These are phyloP conservation scores for Rhopilema esculentum DNA, from an alignment of 30 jellyfish, hydroid and myxozoan species.

Conservation along the genomic window DNA sequence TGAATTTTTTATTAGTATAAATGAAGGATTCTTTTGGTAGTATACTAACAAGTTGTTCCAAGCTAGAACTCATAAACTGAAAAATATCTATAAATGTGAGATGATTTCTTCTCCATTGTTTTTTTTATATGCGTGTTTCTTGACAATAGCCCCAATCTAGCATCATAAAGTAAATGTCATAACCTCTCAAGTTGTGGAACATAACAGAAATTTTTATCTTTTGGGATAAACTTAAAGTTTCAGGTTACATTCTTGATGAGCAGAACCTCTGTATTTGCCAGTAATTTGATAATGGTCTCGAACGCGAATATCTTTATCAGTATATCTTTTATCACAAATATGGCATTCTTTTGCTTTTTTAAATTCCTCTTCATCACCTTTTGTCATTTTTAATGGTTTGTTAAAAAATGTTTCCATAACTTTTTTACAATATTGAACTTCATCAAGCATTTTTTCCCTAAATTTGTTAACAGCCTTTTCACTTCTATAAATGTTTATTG, in stretches of 20 bases:
- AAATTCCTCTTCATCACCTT: conserved; percentile 34
- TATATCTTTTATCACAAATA: conserved; percentile 42
- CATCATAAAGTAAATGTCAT: conserved; percentile 68
- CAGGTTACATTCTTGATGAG: conserved; percentile 61
- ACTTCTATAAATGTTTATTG: conserved; percentile 62
- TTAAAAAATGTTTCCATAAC: conserved; percentile 14
- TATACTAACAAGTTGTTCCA: conserved; percentile 40
- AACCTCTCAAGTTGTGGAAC: conserved; percentile 68
- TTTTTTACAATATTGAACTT: conserved; percentile 10
- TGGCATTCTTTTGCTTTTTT: conserved; percentile 43
- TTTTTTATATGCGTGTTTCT: conserved; percentile 33
- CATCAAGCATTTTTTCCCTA: conserved; percentile 39
- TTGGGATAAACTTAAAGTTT: conserved; percentile 38
- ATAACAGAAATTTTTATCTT: conserved; percentile 66
- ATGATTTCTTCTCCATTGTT: conserved; percentile 61
- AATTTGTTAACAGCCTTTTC: conserved; percentile 38
- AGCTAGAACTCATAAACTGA: conserved; percentile 50
- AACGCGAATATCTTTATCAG: conserved; percentile 30
- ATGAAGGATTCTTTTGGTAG: conserved; percentile 32
- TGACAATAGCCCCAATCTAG: conserved; percentile 42
- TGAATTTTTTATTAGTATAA: background rate
- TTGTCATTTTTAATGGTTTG: conserved; percentile 48
- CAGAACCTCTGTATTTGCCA: conserved; percentile 72
- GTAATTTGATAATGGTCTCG: conserved; percentile 67
- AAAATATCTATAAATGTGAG: conserved; percentile 34